Evolutionary conservation across 2,797 vertebrate genomes (phyloP), one percentile per base, ranked within the genome.

Genomic region (Typhlichthys eigenmanni): DNA sequence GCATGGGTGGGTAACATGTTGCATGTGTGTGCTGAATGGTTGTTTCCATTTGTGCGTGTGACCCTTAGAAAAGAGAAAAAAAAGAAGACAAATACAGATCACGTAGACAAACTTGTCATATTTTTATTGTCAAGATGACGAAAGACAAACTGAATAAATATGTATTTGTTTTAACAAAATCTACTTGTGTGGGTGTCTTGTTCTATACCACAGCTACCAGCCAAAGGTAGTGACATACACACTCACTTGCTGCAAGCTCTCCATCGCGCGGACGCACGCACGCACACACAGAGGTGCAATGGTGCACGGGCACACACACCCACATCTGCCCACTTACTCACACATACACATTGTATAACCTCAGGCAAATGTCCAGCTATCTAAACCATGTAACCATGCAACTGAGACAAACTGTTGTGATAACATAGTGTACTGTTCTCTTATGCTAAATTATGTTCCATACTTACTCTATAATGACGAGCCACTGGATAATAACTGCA

Each of bases 131-230:
- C 52, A 59, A 74, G 63, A 48, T 14, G 68, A 74, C 8, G 34
- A 74, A 55, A 77, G 32, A 71, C 72, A 80, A 43, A 66, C 73
- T 71, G 3, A 92, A 92, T 91, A 90, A 87, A 92, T 91, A 84
- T 80, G 68, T 85, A 84, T 85, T 82, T 86, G 85, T 79, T 90
- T 90, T 81, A 82, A 79, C 82, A 68, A 72, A 80, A 68, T 57
- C 60, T 47, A 63, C 71, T 70, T 5, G 82, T 63, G 87, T 89
- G 80, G 86, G 81, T 0, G 76, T 80, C 75, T 88, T 53, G 79
- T 82, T 88, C 76, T 77, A 70, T 74, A 62, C 66, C 67, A 83
- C 88, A 76, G 75, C 57, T 11, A 55, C 66, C 76, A 78, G 19
- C 68, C 17, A 32, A 59, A 60, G 46, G 48, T 13, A 62, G 43